A percentile compares a stretch with the other conserved stretches of the same genome.
These are phyloP conservation scores for Chrysemys picta DNA, from an alignment of 2,113 vertebrate genomes.

Conservation along the genomic window DNA sequence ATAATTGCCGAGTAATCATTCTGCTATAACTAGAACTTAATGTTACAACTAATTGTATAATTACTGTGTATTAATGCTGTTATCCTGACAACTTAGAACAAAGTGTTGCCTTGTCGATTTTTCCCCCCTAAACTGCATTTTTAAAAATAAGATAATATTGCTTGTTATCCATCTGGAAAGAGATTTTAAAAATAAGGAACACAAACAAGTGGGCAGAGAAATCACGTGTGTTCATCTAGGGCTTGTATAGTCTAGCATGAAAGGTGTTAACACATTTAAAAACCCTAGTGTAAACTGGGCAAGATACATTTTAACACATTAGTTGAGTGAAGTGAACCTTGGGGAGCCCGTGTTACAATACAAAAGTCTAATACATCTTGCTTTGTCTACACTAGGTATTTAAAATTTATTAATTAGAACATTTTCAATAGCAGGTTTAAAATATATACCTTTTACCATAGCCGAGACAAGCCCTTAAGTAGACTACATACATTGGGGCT, in stretches of 20 bases:
- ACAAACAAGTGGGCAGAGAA: constrained; percentile 6
- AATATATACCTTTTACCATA: neutral
- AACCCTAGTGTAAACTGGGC: neutral
- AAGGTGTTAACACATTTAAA: constrained; percentile 8
- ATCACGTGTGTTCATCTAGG: neutral
- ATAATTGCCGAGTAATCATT: constrained; percentile 87
- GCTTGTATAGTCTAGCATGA: neutral
- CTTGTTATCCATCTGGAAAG: constrained; percentile 41
- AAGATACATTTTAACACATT: neutral
- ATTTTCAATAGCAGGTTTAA: neutral
- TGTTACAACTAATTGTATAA: constrained; percentile 88
- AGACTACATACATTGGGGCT: neutral
- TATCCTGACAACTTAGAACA: constrained; percentile 79
- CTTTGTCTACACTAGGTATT: neutral
- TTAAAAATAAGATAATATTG: constrained; percentile 35
- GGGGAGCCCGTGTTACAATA: neutral
- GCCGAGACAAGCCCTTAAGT: accelerated
- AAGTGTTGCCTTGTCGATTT: constrained; percentile 68
- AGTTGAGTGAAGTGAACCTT: neutral
- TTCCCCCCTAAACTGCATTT: constrained; percentile 56
- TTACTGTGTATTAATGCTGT: constrained; percentile 83
- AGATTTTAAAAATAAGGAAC: constrained; percentile 23
- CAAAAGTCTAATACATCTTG: neutral
- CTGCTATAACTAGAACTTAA: constrained; percentile 85
- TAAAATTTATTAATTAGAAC: neutral